Base-by-base conservation (phyloP, 2,888 invertebrate species). In the Nymphalis urticae region DNA sequence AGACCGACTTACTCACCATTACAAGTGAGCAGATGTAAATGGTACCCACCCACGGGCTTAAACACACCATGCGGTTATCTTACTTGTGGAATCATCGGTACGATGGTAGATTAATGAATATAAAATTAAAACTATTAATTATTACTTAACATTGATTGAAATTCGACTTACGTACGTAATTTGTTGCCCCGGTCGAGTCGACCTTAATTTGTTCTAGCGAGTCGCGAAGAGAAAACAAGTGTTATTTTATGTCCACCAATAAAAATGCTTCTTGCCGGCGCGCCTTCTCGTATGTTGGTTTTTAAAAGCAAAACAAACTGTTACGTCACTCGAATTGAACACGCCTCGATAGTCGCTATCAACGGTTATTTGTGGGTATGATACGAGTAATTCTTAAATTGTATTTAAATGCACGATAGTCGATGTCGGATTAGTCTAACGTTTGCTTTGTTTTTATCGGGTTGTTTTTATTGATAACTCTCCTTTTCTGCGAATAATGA, bases 261-360 rank as follows among this genome's bases (percentile, higher is more conserved):
- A 66, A 72, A 76, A 75, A 77, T 61, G 68, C 67, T 62, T 61
- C 64, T 69, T 62, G 63, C 69, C 66, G 80, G 75, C 82, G 81
- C 81, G 80, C 83, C 83, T 80, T 80, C 79, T 70, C 58, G 16
- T 17, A 17, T 27, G 64, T 70, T 63, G 48, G 59, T 66, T 70
- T 68, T 69, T 66, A 42, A 70, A 70, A 51, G 60, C 70, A 70
- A 68, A 68, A 72, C 68, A 68, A 63, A 56, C 48, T 17, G 36
- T 67, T 68, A 71, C 73, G 69, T 71, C 66, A 68, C 16, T 32
- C n/a, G 48, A 67, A 27, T 61, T 36, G n/a, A 63, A 70, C 70
- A 70, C 72, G 27, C 68, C 72, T 68, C 48, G 27, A 13, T 51
- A 51, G 42, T 42, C 42, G 42, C 42, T 42, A 42, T 42, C 42